Percentiles rank a stretch among this genome's conserved stretches.
Conservation (phyloP, 2,888 invertebrate species). For the Lamproptera curius region DNA sequence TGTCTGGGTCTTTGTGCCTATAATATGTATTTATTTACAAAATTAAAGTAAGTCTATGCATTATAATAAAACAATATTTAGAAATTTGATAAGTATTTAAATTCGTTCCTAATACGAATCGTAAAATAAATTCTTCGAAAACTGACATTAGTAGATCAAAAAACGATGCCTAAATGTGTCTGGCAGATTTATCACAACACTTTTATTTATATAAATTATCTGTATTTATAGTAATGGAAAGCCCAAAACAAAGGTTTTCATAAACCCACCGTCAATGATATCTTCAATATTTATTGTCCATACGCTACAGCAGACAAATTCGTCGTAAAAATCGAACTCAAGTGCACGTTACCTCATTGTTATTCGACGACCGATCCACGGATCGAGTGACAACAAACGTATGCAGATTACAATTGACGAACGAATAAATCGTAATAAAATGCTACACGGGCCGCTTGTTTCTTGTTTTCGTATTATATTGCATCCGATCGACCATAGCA, state of each 20-base stretch:
- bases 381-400: conserved; percentile 10
- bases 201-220: neutral
- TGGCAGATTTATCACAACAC: neutral
- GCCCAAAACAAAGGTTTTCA: no score
- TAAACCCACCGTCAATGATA: no score
- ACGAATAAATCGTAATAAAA: conserved; percentile 15
- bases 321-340: neutral
- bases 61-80: no score
- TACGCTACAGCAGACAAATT: neutral
- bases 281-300: no score
- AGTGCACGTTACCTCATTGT: neutral
- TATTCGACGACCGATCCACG: conserved; percentile 9
- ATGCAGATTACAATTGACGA: conserved; percentile 20
- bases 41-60: no score
- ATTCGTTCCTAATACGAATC: no score
- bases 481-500: neutral
- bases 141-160: no score
- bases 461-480: conserved; percentile 3
- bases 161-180: no score
- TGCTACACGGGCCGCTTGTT: conserved; percentile 1
- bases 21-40: no score
- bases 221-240: neutral
- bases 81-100: no score
- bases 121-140: no score
- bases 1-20: no score